These are phyloP conservation scores for Fulmarus glacialis DNA, from an alignment of 2,113 vertebrate species.

Conservation along the genomic window DNA sequence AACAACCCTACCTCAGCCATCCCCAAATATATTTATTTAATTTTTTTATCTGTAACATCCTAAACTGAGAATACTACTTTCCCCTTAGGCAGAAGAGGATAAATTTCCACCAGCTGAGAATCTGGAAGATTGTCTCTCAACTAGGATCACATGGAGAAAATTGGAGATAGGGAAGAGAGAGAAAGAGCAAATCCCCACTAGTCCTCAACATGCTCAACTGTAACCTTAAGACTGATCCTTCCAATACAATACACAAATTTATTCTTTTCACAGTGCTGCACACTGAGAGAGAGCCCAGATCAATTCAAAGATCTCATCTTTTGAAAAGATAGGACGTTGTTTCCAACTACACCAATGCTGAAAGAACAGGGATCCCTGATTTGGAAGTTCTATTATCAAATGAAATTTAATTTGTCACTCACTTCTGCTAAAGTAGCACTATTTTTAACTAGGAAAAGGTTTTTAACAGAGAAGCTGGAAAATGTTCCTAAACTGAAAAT, in stretches of 20 bases:
- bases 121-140: not conserved
- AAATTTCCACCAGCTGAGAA: not conserved
- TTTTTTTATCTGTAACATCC: not conserved
- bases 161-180: not conserved
- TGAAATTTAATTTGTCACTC: not conserved
- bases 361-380: not conserved
- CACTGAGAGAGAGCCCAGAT: not conserved
- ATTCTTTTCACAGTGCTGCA: not conserved
- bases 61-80: not conserved
- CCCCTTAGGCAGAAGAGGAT: not conserved
- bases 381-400: not conserved
- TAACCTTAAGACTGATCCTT: not conserved
- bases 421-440: not conserved
- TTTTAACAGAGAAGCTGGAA: not conserved
- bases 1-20: not conserved
- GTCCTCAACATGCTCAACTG: not conserved
- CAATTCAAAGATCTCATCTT: not conserved
- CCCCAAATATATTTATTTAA: not conserved
- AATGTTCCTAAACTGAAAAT: not conserved
- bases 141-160: not conserved
- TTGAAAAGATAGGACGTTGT: accelerated
- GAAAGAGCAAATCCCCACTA: not conserved
- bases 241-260: accelerated
- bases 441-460: not conserved
- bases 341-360: not conserved